Evolutionary conservation across 2,797 vertebrate genomes (phyloP).

Genomic region (Limnodromus scolopaceus): DNA sequence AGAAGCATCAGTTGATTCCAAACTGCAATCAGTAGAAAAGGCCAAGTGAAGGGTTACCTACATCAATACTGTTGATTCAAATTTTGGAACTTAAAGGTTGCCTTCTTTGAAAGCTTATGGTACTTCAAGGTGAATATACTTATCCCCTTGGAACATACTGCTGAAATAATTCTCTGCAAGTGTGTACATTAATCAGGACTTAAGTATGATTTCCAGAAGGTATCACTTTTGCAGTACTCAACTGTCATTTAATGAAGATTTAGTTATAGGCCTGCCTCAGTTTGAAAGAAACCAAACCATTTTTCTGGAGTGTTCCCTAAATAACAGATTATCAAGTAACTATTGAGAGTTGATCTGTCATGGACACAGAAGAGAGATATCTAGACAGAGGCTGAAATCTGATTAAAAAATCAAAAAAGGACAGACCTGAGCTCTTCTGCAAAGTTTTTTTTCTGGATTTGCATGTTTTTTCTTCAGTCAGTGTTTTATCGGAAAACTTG

Average conservation of each 20-base stretch:
- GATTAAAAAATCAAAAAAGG: neutral
- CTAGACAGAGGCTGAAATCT: neutral
- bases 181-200: neutral
- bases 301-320: neutral
- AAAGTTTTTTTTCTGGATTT: neutral
- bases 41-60: neutral
- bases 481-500: neutral
- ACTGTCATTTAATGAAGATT: neutral
- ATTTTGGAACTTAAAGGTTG: slow-evolving; percentile 8
- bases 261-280: neutral
- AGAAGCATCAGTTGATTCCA: neutral
- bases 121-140: neutral
- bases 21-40: slow-evolving; percentile 31
- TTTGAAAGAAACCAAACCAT: neutral
- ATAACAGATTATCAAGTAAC: neutral
- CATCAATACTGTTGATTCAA: slow-evolving; percentile 10
- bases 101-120: slow-evolving; percentile 3
- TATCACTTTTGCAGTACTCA: neutral
- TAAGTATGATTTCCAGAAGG: neutral
- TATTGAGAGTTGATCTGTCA: neutral
- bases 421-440: neutral
- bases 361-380: neutral
- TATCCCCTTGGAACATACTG: neutral
- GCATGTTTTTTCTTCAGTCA: neutral
- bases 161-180: neutral